phyloP scores from a whole-genome alignment of 2,113 vertebrate genomes.

The Strix uralensis region DNA sequence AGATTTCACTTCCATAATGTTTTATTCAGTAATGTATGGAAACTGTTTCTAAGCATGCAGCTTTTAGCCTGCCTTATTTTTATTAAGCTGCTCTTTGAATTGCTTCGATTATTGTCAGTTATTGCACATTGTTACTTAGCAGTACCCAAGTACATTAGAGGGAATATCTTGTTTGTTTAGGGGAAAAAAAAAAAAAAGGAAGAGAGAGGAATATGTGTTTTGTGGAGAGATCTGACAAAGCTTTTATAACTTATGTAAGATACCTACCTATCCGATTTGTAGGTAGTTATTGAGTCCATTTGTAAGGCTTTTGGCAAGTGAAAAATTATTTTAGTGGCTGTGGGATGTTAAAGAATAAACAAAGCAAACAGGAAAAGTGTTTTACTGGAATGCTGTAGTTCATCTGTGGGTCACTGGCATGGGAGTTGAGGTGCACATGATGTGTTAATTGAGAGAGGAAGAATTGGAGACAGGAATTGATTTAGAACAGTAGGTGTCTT shows the following conservation, averaged over 20 bases:
- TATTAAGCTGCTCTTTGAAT: not conserved
- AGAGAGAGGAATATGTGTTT: not conserved
- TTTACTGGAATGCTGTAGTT: slow-evolving; percentile 7
- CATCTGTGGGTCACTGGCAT: not conserved
- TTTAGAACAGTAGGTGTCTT: not conserved
- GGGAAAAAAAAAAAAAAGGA: not conserved
- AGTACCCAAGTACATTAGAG: not conserved
- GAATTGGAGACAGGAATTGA: not conserved
- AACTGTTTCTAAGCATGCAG: not conserved
- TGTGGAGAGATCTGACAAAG: not conserved
- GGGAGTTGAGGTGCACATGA: not conserved
- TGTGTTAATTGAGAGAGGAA: slow-evolving; percentile 19
- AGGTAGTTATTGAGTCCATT: not conserved
- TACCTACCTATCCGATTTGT: not conserved
- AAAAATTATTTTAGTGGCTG: not conserved
- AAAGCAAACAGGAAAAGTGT: not conserved
- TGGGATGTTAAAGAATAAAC: not conserved
- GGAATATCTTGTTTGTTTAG: not conserved
- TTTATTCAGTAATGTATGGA: not conserved
- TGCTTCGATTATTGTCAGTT: not conserved
- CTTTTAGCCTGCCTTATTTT: not conserved
- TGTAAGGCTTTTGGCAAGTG: not conserved
- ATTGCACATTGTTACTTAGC: not conserved
- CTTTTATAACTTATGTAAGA: not conserved
- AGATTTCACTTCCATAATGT: not conserved